Conservation (phyloP, 2,888 invertebrate species). For the Luperina nickerlii region DNA sequence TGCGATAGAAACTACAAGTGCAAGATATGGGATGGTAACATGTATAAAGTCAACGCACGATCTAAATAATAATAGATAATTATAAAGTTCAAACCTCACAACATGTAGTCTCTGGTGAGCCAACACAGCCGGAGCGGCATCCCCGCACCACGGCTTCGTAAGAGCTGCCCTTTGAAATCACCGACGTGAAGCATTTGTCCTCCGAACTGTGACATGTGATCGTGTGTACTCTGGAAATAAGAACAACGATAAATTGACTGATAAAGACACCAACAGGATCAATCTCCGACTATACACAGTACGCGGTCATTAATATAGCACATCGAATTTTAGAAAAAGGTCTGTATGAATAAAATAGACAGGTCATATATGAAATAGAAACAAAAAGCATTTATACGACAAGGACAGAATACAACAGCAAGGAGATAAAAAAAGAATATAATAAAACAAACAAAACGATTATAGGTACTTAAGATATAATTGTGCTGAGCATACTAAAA, state of each 20-base stretch:
- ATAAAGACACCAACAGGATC: slow-evolving; percentile 5
- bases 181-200: slow-evolving; percentile 86
- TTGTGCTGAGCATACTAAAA: not conserved
- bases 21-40: not conserved
- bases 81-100: slow-evolving; percentile 78
- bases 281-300: slow-evolving; percentile 25
- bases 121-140: slow-evolving; percentile 81
- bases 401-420: not conserved
- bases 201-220: slow-evolving; percentile 83
- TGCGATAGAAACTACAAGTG: not conserved
- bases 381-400: not conserved
- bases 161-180: slow-evolving; percentile 77
- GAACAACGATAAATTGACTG: slow-evolving; percentile 11
- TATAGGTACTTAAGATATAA: not conserved
- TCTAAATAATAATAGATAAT: not conserved
- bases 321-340: slow-evolving; percentile 6
- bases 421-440: not conserved
- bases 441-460: not conserved
- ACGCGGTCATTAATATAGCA: slow-evolving; percentile 35
- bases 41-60: not conserved
- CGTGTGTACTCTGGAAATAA: slow-evolving; percentile 81
- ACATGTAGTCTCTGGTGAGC: slow-evolving; percentile 82
- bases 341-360: not conserved
- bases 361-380: not conserved
- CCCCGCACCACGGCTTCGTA: slow-evolving; percentile 84